Evolutionary conservation across 2,797 vertebrate species (phyloP), one percentile per base, ranked within the genome.

Genomic region (Pangasius krempfi): DNA sequence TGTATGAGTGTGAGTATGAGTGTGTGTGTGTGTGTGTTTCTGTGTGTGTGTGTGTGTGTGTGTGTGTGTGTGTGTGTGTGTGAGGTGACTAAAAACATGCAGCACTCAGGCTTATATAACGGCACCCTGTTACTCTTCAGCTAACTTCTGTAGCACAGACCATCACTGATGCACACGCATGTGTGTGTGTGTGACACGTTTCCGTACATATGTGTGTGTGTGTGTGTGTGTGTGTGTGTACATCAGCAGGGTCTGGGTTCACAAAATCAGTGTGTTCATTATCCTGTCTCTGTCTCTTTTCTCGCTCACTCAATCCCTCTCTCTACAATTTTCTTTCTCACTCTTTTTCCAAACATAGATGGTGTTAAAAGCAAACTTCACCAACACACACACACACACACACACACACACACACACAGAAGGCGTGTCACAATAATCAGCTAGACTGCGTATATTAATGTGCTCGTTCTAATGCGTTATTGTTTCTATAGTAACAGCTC

Each of bases 41-140:
- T 50, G 82, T 18, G 81, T 16, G 81, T n/a, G 50, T 50, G 50
- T 52, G 50, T 3, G 81, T 66, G 83, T 52, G 82, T 30, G 60
- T 6, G 44, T 44, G 44, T 6, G 82, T n/a, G 60, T 4, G 60
- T 50, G 44, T 47, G 44, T 8, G 82, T n/a, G 82, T 4, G 60
- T 66, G 82, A 4, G 60, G 18, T 27, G 64, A 72, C 8, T 25
- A 73, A 72, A 72, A 85, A 73, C 47, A 73, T 72, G 33, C 30
- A 18, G n/a, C 2, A 22, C 33, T 83, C 20, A 66, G 88, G 80
- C 86, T 88, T 89, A 89, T 80, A 87, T 58, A 84, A 88, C 30
- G 18, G 3, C 27, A 52, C 18, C 82, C 72, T 54, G 54, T 60
- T 90, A 80, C 84, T 88, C 73, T 50, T 89, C 58, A 81, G 78